Evolutionary conservation across 2,888 invertebrate species (phyloP), one percentile per base, ranked within the genome.

Genomic region (Sesia apiformis): DNA sequence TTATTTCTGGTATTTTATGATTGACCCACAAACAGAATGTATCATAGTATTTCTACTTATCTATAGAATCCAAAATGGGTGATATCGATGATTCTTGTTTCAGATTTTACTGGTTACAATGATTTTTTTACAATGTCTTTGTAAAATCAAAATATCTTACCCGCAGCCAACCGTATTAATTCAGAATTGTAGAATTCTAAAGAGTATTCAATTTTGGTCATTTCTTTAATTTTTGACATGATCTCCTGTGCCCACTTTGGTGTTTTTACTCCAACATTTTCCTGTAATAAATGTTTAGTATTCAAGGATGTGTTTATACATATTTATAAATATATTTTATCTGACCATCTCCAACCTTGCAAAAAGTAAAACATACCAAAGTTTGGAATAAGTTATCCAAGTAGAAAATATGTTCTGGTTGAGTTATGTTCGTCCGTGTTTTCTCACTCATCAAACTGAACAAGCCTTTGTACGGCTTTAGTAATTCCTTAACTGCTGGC

Each of bases 301-400:
- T 49, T 8, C 23, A n/a, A 42, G 40, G 38, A 43, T 38, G 38
- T 4, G 5, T 39, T 5, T 40, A 41, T 50, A 42, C 52, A 8
- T 39, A 46, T 4, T 49, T n/a, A 23, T 23, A 23, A 52, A 23
- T 23, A 23, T 23, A 23, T 23, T 23, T 23, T 23, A 23, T 23
- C 23, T 23, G 23, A 23, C 23, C 23, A 23, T 23, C 23, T 23
- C 40, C 39, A 41, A 52, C n/a, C 43, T 23, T 2, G 23, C 23
- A 52, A 54, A 23, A 51, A 46, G 51, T 40, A 51, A 42, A 43
- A 67, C 74, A 57, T 72, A 90, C 90, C 80, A 90, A 72, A 46
- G 90, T 76, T 69, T 90, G 90, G 58, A 87, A 84, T 49, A 88
- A 67, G 58, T 90, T 90, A 58, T 90, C 90, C 58, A 90, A 70